Evolutionary conservation across 2,888 invertebrate genomes (phyloP), one percentile per base, ranked within the genome.

Genomic region (Listrodromus nycthemerus): DNA sequence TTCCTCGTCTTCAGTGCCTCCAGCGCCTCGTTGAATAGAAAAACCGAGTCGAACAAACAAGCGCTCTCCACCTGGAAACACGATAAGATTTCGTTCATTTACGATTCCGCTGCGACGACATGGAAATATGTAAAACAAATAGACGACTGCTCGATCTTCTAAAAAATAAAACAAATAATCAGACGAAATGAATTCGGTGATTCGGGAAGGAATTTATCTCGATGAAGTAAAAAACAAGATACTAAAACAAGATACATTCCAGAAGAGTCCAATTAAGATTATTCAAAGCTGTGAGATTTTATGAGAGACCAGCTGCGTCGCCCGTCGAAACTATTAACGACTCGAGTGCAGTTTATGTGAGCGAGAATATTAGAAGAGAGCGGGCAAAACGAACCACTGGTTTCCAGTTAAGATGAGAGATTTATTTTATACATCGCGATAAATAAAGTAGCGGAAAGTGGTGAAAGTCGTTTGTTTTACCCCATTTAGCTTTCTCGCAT

Each of bases 31-130:
- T 97, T 96, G 91, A 98, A 96, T 85, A 98, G 94, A 86, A 95
- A 95, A 21, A 98, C 96, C 0, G 98, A 96, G 92, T 99, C 98
- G 90, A 97, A 96, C 81, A 98, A 94, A 84, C 98, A 94, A 19
- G 97, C 98, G 83, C 97, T 95, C 92, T 96, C 96, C 27, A 97
- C 95, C 95, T 95, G 94, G 48, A 80, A 66, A 5, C 41, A 75
- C 45, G 30, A 33, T 1, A 10, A 48, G 45, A 58, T n/a, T 76
- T 74, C 45, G n/a, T 61, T 58, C n/a, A 48, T 48, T 74, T 19
- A 0, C 30, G 0, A 69, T 7, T n/a, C 10, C 6, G 30, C 4
- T 61, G 16, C 16, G 61, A 8, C 16, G 6, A n/a, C 61, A 30
- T 61, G n/a, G 30, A 27, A 30, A 30, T 30, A 24, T 55, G 1